Evolutionary conservation across 2,113 vertebrate species (phyloP), one percentile per base, ranked within the genome.

Genomic region (Lepisosteus osseus): DNA sequence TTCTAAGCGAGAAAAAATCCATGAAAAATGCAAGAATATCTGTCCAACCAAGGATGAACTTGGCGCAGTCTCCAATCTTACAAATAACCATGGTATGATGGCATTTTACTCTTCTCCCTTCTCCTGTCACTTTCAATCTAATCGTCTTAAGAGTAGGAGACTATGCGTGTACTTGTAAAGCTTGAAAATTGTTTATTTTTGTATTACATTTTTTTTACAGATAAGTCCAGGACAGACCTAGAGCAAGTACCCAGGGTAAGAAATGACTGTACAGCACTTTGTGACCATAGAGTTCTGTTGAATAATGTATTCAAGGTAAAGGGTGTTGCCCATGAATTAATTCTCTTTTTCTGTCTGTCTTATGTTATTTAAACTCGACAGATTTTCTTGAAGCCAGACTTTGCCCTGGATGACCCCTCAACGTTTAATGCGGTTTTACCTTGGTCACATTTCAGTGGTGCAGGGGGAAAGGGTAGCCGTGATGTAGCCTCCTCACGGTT

Each of bases 321-420:
- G 9, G 47, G 9, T 51, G 47, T 51, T 51, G 47, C 12, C 57
- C 14, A 13, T 59, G 57, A 5, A 59, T 59, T 61, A 8, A 51
- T 15, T 54, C 4, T 12, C 3, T 63, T 40, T 15, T 7, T 64
- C 17, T 12, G 2, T 15, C 9, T 42, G 42, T 41, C 29, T 51
- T 2, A 17, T 29, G 0, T 40, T 6, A 17, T 43, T 12, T 69
- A 5, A 11, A 8, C 71, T 78, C 76, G 79, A 54, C 89, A 99
- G 97, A 97, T 99, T 88, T 99, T 99, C 91, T 93, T 97, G 95
- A 98, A 93, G 88, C 96, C 96, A 13, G 97, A 98, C 78, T 99
- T 99, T 86, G 94, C 94, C 81, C 94, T 99, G 90, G 95, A 98
- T 14, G 95, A 99, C 75, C 90, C 97, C 2, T 77, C 90, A 83